Conservation (phyloP, 2,888 invertebrate genomes). For the Marronus borbonicus region DNA sequence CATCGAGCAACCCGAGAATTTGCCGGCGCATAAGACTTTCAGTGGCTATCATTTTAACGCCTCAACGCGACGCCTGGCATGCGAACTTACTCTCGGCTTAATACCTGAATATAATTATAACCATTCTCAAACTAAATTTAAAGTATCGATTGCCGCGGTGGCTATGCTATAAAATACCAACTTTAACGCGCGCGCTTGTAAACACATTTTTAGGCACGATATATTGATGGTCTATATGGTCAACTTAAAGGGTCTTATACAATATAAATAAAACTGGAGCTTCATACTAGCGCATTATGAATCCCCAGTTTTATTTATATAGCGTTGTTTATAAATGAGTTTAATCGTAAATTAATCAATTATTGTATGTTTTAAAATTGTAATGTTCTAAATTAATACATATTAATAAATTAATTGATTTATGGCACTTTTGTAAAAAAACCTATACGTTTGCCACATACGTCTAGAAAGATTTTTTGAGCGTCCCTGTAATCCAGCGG, state of each 20-base stretch:
- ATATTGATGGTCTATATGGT: constrained; percentile 20
- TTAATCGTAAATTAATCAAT: too few relatives aligned
- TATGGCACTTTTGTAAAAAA: too few relatives aligned
- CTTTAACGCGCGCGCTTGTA: constrained; percentile 6
- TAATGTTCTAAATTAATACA: too few relatives aligned
- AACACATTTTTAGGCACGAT: constrained; percentile 25
- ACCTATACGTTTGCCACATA: too few relatives aligned
- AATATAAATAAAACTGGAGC: background rate
- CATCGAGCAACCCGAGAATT: constrained; percentile 21
- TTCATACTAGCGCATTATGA: too few relatives aligned
- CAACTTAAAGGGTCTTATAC: background rate
- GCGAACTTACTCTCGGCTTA: constrained; percentile 23
- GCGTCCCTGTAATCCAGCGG: too few relatives aligned
- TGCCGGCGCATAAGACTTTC: constrained; percentile 31
- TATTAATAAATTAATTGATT: too few relatives aligned
- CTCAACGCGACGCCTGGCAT: constrained; percentile 17
- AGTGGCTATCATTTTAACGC: constrained; percentile 40
- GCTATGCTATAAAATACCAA: constrained; percentile 20
- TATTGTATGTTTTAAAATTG: too few relatives aligned
- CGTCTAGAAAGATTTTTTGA: too few relatives aligned
- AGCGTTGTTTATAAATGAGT: too few relatives aligned
- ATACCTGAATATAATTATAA: constrained; percentile 42
- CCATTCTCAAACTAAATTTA: constrained; percentile 48
- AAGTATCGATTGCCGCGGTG: constrained; percentile 43
- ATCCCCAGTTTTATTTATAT: too few relatives aligned